Base-by-base conservation (phyloP, 2,797 vertebrate species). In the Anomalospiza imberbis region DNA sequence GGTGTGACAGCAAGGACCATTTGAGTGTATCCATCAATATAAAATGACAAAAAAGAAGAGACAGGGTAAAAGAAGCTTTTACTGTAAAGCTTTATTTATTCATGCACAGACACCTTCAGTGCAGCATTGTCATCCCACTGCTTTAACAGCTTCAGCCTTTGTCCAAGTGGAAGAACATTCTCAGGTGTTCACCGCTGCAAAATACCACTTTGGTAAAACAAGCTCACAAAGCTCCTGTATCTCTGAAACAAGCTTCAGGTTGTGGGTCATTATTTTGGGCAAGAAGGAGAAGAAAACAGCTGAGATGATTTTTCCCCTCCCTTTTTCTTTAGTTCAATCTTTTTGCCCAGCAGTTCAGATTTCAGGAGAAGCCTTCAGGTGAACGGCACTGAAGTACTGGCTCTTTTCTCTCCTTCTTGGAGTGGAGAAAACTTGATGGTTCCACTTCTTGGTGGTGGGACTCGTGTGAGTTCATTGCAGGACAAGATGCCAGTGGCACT, bases 391-490 rank as follows among this genome's bases (percentile, higher is more conserved):
- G 16, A 50, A 38, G 32, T 16, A 8, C 12, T 58, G 18, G 10
- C 57, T 54, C 7, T 73, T 58, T 57, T 42, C 70, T 68, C 53
- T 0, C 0, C 10, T 45, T 40, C 10, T 45, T 40, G 45, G 45
- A 47, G 12, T 22, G 45, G 21, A 47, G 21, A 47, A 47, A 47
- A 24, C 45, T 24, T 47, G 47, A 21, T 47, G 47, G 47, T 24
- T 72, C 54, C 0, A 0, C 11, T 36, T 54, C 34, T 36, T 1
- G 3, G 9, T 65, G 3, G 32, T 6, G 7, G 12, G 17, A 48
- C 8, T 0, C 1, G 2, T 1, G 0, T 2, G 80, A 53, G 32
- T 29, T 61, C 38, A 53, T 24, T 0, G 3, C 26, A 51, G 55
- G 29, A 44, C 7, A n/a, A n/a, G 19, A 57, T 2, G 7, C 10